Percentiles rank a stretch among this genome's conserved stretches.
phyloP scores from a whole-genome alignment of 1,140 invertebrate genomes.

The Hyles vespertilio region DNA sequence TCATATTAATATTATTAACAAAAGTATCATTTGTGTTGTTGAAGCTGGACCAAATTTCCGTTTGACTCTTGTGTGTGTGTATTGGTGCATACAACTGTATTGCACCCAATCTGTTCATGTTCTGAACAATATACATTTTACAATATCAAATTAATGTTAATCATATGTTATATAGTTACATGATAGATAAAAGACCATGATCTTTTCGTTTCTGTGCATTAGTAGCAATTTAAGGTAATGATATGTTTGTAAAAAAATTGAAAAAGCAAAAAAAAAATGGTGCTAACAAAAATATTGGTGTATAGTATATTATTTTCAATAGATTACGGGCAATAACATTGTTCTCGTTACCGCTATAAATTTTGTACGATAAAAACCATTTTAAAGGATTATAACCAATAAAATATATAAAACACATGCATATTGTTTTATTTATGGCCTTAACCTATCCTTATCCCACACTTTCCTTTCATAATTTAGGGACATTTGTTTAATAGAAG shows the following conservation, averaged over 20 bases:
- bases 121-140: conserved; percentile 1
- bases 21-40: conserved; percentile 41
- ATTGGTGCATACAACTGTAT: conserved; percentile 28
- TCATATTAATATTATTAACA: conserved; percentile 45
- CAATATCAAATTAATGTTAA: conserved; percentile 43
- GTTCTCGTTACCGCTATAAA: conserved; percentile 56
- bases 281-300: conserved; percentile 69
- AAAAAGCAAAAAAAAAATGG: conserved; percentile 67
- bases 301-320: conserved; percentile 55
- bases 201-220: conserved; percentile 55
- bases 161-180: conserved; percentile 19
- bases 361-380: conserved; percentile 55
- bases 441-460: conserved; percentile 3
- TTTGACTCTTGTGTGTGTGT: conserved; percentile 16
- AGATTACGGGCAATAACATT: conserved; percentile 52
- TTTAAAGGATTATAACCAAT: conserved; percentile 48
- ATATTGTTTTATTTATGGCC: conserved; percentile 16
- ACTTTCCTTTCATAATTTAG: too few relatives aligned
- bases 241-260: conserved; percentile 61
- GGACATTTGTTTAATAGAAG: too few relatives aligned
- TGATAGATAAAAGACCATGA: conserved; percentile 47
- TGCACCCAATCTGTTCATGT: conserved; percentile 5
- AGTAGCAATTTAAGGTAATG: conserved; percentile 61
- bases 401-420: conserved; percentile 40
- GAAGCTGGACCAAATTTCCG: conserved; percentile 67